Evolutionary conservation across 2,113 vertebrate genomes (phyloP).

Genomic region (Apus apus): DNA sequence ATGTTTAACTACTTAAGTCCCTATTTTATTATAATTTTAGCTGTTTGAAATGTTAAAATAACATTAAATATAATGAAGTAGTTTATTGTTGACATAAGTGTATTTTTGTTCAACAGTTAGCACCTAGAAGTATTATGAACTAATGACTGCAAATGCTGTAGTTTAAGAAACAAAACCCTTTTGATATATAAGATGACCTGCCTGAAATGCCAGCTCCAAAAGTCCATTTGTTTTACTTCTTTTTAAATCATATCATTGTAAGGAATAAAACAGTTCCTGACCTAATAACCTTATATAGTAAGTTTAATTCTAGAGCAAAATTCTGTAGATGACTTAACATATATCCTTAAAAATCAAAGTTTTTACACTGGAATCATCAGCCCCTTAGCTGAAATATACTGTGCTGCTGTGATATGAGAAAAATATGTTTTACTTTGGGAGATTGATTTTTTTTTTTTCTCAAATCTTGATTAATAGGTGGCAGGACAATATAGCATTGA

Average conservation of each 20-base stretch:
- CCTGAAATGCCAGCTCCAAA: not conserved
- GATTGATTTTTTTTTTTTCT: slow-evolving; percentile 55
- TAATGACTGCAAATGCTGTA: not conserved
- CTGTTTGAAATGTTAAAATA: not conserved
- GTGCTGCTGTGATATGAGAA: slow-evolving; percentile 16
- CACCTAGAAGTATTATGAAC: not conserved
- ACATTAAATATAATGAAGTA: not conserved
- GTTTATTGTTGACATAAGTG: not conserved
- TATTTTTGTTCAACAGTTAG: not conserved
- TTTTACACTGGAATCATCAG: slow-evolving; percentile 3
- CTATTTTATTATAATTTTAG: not conserved
- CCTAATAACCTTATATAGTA: not conserved
- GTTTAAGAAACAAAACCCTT: not conserved
- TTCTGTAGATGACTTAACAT: not conserved
- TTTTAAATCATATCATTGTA: not conserved
- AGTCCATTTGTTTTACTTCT: not conserved
- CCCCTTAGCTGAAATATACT: slow-evolving; percentile 35
- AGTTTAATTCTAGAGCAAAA: not conserved
- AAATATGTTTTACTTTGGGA: slow-evolving; percentile 56
- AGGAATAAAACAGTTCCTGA: not conserved
- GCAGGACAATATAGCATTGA: slow-evolving; percentile 57
- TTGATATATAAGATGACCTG: not conserved
- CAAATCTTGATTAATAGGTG: slow-evolving; percentile 67
- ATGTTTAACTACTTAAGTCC: not conserved
- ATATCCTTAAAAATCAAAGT: slow-evolving; percentile 22